Conservation (phyloP, 2,113 vertebrate genomes). For the Marmota monax region DNA sequence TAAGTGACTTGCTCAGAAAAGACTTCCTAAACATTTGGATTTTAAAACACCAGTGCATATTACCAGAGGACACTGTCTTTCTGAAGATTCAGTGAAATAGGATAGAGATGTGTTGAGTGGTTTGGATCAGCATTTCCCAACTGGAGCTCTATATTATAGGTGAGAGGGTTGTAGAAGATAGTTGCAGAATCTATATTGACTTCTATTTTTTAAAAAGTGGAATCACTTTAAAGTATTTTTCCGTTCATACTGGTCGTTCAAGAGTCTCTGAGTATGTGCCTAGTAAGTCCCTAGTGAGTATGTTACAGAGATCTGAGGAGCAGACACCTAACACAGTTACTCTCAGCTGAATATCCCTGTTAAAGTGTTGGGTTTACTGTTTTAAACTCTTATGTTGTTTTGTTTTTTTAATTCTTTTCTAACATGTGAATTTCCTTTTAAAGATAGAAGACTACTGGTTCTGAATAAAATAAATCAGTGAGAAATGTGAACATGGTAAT, state of each 20-base stretch:
- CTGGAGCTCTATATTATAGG: neutral
- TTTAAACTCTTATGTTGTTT: neutral
- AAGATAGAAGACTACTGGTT: neutral
- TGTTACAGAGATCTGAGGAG: neutral
- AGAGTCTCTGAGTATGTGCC: neutral
- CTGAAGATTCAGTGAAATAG: neutral
- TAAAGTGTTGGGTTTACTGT: neutral
- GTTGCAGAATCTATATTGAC: neutral
- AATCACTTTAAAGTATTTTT: conserved; percentile 25
- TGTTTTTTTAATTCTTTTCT: conserved; percentile 22
- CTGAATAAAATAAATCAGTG: conserved; percentile 49
- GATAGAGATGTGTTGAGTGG: neutral
- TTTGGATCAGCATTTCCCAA: conserved; percentile 7
- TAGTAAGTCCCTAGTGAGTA: neutral
- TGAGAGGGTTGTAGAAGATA: neutral
- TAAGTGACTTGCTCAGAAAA: conserved; percentile 75
- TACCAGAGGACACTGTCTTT: conserved; percentile 22
- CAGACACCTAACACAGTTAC: neutral
- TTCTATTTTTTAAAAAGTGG: conserved; percentile 13
- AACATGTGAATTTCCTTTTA: neutral
- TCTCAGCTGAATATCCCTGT: neutral
- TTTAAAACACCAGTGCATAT: conserved; percentile 60
- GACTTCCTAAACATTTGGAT: conserved; percentile 64
- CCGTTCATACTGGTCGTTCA: neutral
- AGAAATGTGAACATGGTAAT: conserved; percentile 5